Percentiles rank a stretch among this genome's conserved stretches.
These are phyloP conservation scores for Lacerta viridis DNA, from an alignment of 2,797 vertebrate species.

Conservation along the genomic window DNA sequence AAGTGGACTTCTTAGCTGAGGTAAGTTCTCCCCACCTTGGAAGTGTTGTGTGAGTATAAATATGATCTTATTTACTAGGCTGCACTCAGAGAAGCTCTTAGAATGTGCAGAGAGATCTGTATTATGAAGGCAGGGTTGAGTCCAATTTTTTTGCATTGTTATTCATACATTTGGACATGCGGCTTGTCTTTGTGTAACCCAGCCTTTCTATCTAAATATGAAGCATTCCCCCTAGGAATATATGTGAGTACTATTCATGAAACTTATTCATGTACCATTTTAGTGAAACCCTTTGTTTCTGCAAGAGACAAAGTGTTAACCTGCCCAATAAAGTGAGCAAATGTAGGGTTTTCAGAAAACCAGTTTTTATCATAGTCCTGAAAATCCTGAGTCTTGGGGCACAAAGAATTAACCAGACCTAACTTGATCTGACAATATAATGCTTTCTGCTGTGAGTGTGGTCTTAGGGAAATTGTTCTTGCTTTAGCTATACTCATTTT, in stretches of 20 bases:
- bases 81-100: neutral
- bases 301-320: neutral
- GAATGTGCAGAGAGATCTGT: neutral
- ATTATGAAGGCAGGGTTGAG: neutral
- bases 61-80: neutral
- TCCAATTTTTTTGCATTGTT: too few species aligned
- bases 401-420: neutral
- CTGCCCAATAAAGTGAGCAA: neutral
- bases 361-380: neutral
- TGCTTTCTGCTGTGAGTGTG: neutral
- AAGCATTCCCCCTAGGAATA: neutral
- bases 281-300: neutral
- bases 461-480: neutral
- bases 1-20: conserved; percentile 92
- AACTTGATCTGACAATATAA: neutral
- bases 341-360: neutral
- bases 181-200: neutral
- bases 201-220: neutral
- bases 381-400: neutral
- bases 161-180: too few species aligned
- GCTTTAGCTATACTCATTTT: neutral
- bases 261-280: neutral
- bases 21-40: conserved; percentile 72
- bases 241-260: neutral
- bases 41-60: neutral